Evolutionary conservation across 53 echinoderm and acorn worm genomes (phyloP).

Genomic region (Hippasteria phrygiana): DNA sequence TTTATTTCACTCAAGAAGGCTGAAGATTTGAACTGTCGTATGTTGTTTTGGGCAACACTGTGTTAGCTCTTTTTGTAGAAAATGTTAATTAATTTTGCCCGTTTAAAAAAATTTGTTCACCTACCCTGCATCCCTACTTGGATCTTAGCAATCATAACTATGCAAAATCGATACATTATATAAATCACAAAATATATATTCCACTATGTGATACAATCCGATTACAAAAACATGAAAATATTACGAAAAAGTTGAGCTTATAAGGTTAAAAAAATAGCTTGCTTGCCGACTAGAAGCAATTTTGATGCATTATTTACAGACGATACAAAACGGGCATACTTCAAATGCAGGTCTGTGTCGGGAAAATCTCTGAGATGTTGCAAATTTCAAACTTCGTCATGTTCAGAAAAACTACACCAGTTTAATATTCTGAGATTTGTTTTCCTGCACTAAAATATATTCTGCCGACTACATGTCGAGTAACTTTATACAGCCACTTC

Average conservation of each 20-base stretch:
- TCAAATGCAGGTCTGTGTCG: not conserved
- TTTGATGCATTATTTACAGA: conserved; percentile 8
- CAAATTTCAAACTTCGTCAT: not conserved
- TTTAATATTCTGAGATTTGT: too few species aligned
- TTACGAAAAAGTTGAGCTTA: not conserved
- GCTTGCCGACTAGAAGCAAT: not conserved
- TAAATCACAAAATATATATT: conserved; percentile 23
- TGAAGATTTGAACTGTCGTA: too few species aligned
- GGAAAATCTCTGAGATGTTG: not conserved
- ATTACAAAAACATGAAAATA: not conserved
- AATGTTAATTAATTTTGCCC: too few species aligned
- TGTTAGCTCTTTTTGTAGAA: too few species aligned
- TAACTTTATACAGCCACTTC: too few species aligned
- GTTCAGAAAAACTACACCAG: too few species aligned
- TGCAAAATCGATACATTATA: not conserved
- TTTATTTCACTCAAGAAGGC: too few species aligned
- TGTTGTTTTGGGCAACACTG: too few species aligned
- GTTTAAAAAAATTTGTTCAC: not conserved
- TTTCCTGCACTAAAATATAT: too few species aligned
- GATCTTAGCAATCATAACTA: not conserved
- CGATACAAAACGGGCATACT: not conserved
- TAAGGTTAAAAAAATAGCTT: conserved; percentile 9
- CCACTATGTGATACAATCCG: not conserved
- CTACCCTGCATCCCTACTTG: not conserved
- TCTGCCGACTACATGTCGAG: too few species aligned